phyloP scores from a whole-genome alignment of 2,113 vertebrate genomes.

The Rynchops niger region DNA sequence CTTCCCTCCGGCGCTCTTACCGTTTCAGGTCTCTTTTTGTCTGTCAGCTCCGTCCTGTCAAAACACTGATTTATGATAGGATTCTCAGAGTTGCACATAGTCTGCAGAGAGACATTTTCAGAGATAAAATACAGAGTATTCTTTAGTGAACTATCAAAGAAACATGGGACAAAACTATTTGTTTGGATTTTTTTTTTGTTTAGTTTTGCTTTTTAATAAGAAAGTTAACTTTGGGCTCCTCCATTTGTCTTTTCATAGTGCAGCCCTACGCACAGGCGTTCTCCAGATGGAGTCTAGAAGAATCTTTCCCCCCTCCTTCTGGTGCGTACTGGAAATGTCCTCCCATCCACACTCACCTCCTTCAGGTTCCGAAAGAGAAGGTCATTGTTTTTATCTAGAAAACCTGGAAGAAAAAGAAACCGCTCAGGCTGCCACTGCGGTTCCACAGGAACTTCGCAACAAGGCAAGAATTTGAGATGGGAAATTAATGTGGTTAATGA shows the following conservation, averaged over 20 bases:
- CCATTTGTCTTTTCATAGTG: background rate
- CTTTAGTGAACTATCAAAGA: background rate
- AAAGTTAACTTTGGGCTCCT: background rate
- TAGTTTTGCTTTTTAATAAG: background rate
- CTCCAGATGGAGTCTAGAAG: background rate
- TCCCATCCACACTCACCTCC: constrained; percentile 80
- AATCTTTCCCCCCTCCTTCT: background rate
- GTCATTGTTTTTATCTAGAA: constrained; percentile 99
- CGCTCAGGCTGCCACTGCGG: background rate
- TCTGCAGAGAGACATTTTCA: constrained; percentile 66
- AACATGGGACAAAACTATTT: background rate
- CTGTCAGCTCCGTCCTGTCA: constrained; percentile 87
- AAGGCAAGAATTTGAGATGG: background rate
- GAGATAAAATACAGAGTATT: background rate
- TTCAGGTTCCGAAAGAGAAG: constrained; percentile 97
- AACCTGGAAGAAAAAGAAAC: constrained; percentile 79
- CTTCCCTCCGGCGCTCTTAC: constrained; percentile 68
- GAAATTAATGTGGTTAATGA: background rate
- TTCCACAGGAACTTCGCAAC: background rate
- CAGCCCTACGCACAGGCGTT: background rate
- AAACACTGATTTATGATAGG: constrained; percentile 93
- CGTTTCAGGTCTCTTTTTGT: constrained; percentile 96
- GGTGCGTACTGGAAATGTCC: background rate
- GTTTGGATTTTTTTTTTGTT: background rate
- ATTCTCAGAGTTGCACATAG: constrained; percentile 94